A percentile compares a stretch with the other conserved stretches of the same genome.
phyloP scores from a whole-genome alignment of 2,888 invertebrate species.

The Bimastos eiseni region DNA sequence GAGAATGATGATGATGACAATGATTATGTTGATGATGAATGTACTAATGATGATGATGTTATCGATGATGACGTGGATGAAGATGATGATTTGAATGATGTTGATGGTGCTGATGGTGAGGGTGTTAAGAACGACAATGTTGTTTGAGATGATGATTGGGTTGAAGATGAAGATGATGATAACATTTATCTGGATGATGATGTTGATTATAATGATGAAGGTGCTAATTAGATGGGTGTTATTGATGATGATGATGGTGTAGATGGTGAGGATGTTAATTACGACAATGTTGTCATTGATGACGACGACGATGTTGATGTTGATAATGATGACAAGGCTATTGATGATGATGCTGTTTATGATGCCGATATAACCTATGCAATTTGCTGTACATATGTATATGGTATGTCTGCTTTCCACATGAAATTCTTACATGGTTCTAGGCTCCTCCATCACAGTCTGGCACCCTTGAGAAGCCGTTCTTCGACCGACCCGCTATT shows the following conservation, averaged over 20 bases:
- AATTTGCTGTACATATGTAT: too few species aligned
- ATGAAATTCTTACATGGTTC: neutral
- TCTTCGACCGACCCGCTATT: constrained; percentile 37
- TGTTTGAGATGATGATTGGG: too few species aligned
- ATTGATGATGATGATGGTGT: neutral
- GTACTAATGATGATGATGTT: neutral
- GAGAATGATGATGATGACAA: too few species aligned
- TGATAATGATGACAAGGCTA: neutral
- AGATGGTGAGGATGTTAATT: neutral
- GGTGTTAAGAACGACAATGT: neutral
- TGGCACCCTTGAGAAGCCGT: constrained; percentile 40
- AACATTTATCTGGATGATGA: neutral
- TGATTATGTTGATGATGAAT: too few species aligned
- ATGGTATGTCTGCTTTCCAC: neutral
- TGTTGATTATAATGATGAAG: neutral
- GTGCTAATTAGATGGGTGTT: too few species aligned
- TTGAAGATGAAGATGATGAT: constrained; percentile 8
- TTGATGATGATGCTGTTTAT: neutral
- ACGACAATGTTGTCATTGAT: neutral
- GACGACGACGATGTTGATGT: neutral
- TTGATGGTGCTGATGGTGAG: neutral
- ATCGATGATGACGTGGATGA: neutral
- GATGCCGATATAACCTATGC: too few species aligned
- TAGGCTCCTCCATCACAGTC: constrained; percentile 35
- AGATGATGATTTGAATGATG: constrained; percentile 1